Conservation (phyloP, 1,140 invertebrate genomes). For the Stegodyphus mimosarum region DNA sequence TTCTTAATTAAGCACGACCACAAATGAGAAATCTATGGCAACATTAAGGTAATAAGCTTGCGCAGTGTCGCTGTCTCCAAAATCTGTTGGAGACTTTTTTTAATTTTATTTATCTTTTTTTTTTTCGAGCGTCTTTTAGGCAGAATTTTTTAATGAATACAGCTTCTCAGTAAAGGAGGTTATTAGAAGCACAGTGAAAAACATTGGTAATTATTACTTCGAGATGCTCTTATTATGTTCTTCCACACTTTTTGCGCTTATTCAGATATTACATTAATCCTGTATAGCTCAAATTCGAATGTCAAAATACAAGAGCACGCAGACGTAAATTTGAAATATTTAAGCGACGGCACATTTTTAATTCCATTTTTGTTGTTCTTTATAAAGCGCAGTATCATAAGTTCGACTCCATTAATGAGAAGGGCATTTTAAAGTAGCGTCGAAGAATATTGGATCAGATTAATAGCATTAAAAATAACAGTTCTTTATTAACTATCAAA, state of each 20-base stretch:
- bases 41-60: constrained; percentile 59
- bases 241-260: constrained; percentile 31
- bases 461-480: no score
- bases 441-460: no score
- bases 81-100: background rate
- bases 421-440: no score
- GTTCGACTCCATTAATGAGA: no score
- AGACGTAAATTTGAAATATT: constrained; percentile 31
- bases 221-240: constrained; percentile 45
- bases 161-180: constrained; percentile 30
- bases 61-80: constrained; percentile 16
- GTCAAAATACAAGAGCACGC: constrained; percentile 34
- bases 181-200: constrained; percentile 46
- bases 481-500: no score
- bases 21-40: constrained; percentile 61
- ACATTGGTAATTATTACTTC: constrained; percentile 58
- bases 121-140: constrained; percentile 20
- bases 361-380: no score
- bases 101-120: constrained; percentile 17
- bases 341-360: background rate
- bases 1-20: constrained; percentile 59
- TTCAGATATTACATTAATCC: constrained; percentile 32
- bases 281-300: constrained; percentile 29
- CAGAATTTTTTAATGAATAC: constrained; percentile 58
- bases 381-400: no score